Percentiles rank a stretch among this genome's conserved stretches.
Evolutionary conservation across 2,113 vertebrate species (phyloP).

Genomic region (Hippocampus barbouri): DNA sequence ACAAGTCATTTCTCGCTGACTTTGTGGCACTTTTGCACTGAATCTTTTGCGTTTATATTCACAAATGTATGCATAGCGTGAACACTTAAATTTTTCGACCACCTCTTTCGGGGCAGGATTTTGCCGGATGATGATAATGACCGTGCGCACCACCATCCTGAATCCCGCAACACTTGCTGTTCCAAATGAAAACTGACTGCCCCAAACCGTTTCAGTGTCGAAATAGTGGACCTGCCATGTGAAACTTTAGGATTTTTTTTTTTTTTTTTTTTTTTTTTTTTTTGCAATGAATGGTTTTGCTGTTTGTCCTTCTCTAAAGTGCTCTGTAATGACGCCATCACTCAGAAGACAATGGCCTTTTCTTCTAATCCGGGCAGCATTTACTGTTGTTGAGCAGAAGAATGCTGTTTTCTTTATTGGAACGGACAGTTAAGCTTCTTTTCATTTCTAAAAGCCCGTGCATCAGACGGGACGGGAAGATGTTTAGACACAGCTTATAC

Average conservation of each 20-base stretch:
- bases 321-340: slow-evolving; percentile 53
- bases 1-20: neutral
- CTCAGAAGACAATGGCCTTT: slow-evolving; percentile 32
- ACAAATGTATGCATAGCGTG: neutral
- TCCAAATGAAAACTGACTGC: neutral
- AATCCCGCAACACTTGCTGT: too few relatives aligned
- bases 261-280: too few relatives aligned
- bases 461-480: slow-evolving; percentile 43
- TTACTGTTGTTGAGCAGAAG: slow-evolving; percentile 24
- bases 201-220: neutral
- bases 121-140: too few relatives aligned
- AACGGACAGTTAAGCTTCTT: slow-evolving; percentile 35
- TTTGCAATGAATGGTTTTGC: slow-evolving; percentile 5
- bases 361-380: neutral
- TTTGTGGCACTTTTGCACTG: neutral
- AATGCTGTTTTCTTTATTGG: slow-evolving; percentile 52
- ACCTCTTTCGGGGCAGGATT: too few relatives aligned
- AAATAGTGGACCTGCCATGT: neutral
- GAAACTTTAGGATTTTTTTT: neutral
- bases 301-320: slow-evolving; percentile 33
- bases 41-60: neutral
- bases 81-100: too few relatives aligned
- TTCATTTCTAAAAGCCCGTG: slow-evolving; percentile 57
- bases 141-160: too few relatives aligned
- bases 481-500: slow-evolving; percentile 20